These are phyloP conservation scores for Allobates femoralis DNA, from an alignment of 2,797 vertebrate species.

Conservation along the genomic window DNA sequence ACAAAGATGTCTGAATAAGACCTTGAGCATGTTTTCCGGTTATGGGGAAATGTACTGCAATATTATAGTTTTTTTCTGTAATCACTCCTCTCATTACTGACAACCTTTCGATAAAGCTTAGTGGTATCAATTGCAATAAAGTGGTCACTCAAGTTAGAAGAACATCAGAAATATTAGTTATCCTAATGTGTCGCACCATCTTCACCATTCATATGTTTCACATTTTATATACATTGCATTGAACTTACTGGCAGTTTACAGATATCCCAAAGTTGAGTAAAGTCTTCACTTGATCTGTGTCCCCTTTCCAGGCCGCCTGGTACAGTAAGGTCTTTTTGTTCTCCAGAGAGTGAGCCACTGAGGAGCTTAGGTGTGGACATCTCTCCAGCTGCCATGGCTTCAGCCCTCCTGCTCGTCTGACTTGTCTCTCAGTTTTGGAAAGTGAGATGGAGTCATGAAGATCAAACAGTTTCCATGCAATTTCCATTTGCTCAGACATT, in stretches of 20 bases:
- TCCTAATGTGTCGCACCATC: background rate
- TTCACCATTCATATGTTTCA: background rate
- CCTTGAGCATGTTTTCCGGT: background rate
- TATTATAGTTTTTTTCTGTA: background rate
- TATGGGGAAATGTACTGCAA: background rate
- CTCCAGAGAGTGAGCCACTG: conserved; percentile 51
- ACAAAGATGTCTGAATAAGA: background rate
- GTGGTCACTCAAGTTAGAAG: background rate
- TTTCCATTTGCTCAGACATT: conserved; percentile 67
- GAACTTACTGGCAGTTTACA: conserved; percentile 69
- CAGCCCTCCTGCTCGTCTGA: conserved; percentile 59
- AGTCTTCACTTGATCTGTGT: conserved; percentile 67
- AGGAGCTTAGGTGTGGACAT: conserved; percentile 57
- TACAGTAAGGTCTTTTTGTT: conserved; percentile 67
- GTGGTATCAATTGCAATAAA: background rate
- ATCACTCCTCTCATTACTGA: background rate
- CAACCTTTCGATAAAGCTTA: background rate
- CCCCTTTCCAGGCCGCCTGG: conserved; percentile 67
- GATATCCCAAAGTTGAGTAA: conserved; percentile 66
- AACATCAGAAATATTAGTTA: background rate
- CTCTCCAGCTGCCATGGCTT: conserved; percentile 68
- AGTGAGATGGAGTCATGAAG: conserved; percentile 70
- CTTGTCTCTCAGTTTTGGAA: conserved; percentile 65
- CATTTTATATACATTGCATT: background rate
- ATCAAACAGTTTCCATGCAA: conserved; percentile 68